These are phyloP conservation scores for Agrypnia vestita DNA, from an alignment of 1,140 invertebrate genomes.

Conservation along the genomic window DNA sequence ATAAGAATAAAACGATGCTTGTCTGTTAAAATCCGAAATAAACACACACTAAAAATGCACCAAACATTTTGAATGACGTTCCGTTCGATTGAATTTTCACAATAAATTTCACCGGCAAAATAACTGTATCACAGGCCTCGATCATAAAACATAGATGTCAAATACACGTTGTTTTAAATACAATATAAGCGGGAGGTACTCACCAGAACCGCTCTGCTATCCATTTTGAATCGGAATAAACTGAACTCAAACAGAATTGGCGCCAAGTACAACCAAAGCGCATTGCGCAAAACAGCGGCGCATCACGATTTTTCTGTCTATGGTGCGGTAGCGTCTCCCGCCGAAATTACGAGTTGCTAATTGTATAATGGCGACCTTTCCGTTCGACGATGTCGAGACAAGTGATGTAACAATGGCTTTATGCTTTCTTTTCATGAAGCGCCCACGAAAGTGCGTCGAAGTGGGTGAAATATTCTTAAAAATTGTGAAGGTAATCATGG, in stretches of 20 bases:
- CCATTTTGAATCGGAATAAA: constrained; percentile 10
- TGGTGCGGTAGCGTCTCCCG: not conserved
- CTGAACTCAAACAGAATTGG: not conserved
- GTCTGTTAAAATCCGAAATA: no score
- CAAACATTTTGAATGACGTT: not conserved
- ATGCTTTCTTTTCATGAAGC: no score
- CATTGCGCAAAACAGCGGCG: not conserved
- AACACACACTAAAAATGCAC: not conserved
- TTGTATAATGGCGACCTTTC: no score
- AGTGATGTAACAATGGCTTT: no score
- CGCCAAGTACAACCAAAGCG: no score
- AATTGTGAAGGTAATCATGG: no score
- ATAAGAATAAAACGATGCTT: no score
- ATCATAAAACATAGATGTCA: not conserved
- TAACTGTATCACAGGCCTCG: not conserved
- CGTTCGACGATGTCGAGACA: no score
- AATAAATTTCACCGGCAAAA: not conserved
- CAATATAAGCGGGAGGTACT: not conserved
- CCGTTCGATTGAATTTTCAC: not conserved
- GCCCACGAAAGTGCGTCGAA: no score
- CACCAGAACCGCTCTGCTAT: not conserved
- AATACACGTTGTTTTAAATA: not conserved
- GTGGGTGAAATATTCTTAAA: no score
- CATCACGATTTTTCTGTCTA: not conserved
- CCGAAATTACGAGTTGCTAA: not conserved